Percentiles rank a stretch among this genome's conserved stretches.
Evolutionary conservation across 2,113 vertebrate genomes (phyloP).

Genomic region (Elgaria multicarinata): DNA sequence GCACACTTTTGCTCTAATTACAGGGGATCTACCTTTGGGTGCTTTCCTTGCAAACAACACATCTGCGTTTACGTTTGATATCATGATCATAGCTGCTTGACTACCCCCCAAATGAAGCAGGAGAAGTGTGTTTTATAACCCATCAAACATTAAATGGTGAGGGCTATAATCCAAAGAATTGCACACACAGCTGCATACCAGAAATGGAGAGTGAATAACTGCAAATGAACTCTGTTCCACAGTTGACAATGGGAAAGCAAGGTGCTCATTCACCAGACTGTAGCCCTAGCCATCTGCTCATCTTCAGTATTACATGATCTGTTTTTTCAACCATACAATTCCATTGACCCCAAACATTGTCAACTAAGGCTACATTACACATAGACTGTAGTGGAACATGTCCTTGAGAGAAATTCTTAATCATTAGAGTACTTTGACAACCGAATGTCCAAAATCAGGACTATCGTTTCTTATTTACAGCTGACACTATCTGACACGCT

Average conservation of each 20-base stretch:
- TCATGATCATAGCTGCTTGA: neutral
- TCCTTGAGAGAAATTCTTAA: neutral
- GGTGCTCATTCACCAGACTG: neutral
- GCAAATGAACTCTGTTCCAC: neutral
- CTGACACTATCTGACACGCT: neutral
- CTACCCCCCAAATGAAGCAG: neutral
- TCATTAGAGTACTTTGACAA: neutral
- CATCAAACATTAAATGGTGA: neutral
- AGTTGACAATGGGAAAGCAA: neutral
- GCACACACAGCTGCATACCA: neutral
- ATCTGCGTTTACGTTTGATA: neutral
- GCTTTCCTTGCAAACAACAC: neutral
- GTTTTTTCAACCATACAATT: neutral
- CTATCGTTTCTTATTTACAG: neutral
- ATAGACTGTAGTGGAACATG: neutral
- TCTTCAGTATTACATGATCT: neutral
- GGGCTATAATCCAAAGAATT: neutral
- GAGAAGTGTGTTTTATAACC: neutral
- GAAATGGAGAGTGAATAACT: neutral
- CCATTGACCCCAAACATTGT: constrained; percentile 5
- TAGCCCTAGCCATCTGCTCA: neutral
- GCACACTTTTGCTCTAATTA: neutral
- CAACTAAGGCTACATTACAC: neutral
- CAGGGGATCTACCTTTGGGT: neutral
- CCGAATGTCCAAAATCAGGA: neutral